These are phyloP conservation scores for Serrognathus titanus DNA, from an alignment of 2,888 invertebrate genomes.

Conservation along the genomic window DNA sequence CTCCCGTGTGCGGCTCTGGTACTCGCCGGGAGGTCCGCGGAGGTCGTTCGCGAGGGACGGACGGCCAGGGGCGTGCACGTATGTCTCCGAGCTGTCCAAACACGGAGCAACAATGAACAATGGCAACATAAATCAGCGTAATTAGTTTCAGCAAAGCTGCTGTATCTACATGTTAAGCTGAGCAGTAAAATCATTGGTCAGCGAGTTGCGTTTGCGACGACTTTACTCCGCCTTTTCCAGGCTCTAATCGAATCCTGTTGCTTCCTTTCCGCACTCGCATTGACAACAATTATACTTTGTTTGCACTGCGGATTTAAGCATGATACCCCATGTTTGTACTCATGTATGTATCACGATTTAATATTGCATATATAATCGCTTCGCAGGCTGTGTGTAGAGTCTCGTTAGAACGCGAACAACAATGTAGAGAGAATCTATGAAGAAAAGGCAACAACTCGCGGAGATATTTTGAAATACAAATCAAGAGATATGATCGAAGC, in stretches of 20 bases:
- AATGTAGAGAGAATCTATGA: background rate
- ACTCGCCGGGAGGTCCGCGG: background rate
- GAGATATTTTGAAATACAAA: constrained; percentile 19
- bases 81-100: constrained; percentile 49
- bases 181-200: constrained; percentile 66
- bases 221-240: constrained; percentile 57
- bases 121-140: constrained; percentile 92
- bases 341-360: constrained; percentile 12
- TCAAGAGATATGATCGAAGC: constrained; percentile 17
- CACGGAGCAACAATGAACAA: constrained; percentile 81
- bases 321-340: constrained; percentile 4
- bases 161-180: constrained; percentile 48
- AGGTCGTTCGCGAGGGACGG: constrained; percentile 26
- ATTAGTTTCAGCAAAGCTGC: constrained; percentile 72
- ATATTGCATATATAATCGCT: constrained; percentile 2
- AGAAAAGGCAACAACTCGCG: background rate
- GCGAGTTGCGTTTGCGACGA: constrained; percentile 50
- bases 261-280: constrained; percentile 23
- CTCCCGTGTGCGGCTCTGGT: background rate
- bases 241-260: constrained; percentile 31
- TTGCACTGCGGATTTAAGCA: constrained; percentile 4
- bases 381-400: background rate
- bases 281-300: constrained; percentile 27
- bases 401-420: background rate
- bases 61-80: constrained; percentile 45